Evolutionary conservation across 2,888 invertebrate genomes (phyloP), one percentile per base, ranked within the genome.

Genomic region (Petrolisthes manimaculis): DNA sequence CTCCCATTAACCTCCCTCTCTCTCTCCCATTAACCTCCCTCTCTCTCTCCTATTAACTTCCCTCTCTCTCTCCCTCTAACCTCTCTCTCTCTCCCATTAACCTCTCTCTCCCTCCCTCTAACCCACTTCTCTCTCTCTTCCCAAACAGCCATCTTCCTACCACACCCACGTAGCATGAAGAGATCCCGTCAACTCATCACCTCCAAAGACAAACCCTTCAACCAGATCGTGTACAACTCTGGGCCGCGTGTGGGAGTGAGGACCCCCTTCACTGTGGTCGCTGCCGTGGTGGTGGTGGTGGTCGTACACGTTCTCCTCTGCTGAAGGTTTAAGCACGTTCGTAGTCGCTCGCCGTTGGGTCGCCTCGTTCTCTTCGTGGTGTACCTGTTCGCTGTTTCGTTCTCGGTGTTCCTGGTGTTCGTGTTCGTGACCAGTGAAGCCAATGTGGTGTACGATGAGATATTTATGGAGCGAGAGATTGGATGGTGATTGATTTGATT

Each of bases 171-270:
- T 12, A 74, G 82, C 74, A 83, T 89, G 74, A 82, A 74, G 51
- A 61, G 86, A 4, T 86, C 89, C 5, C 61, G 24, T 14, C 86
- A 21, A 71, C 55, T 80, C 21, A 78, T 80, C 18, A 83, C 55
- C 54, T 8, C 71, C 61, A 51, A 89, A 0, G 89, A 89, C 80
- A 69, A 86, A 5, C 86, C 69, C 56, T 89, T 89, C 89, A 89
- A 89, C 83, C 67, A 86, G 51, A 74, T 89, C 53, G 14, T 37
- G 8, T 86, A 89, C 89, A 80, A 79, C 69, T 61, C 79, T 3
- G 53, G 54, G 24, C 61, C 21, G 8, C 77, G n/a, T 14, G 77
- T 54, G n/a, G 24, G 61, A 0, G 75, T 75, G 5, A 56, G 75
- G 12, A 78, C 12, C 12, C 14, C n/a, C n/a, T 71, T 79, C 54